A percentile compares a stretch with the other conserved stretches of the same genome.
phyloP scores from a whole-genome alignment of 2,797 vertebrate genomes.

The Megaceryle alcyon region DNA sequence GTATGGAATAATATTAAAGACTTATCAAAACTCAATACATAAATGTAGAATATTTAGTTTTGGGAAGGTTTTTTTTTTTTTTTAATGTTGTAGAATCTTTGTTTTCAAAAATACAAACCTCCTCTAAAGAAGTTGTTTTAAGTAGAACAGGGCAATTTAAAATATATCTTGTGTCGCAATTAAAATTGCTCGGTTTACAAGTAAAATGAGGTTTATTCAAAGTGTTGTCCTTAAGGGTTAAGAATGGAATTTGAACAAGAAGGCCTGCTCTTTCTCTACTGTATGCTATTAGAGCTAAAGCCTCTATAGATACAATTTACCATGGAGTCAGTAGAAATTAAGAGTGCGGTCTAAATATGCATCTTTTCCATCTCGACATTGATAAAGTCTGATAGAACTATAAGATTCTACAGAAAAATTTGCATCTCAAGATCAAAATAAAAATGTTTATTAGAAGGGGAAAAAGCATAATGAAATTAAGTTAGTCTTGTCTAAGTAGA shows the following conservation, averaged over 20 bases:
- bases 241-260: background rate
- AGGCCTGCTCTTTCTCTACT: background rate
- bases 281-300: background rate
- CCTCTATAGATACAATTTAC: background rate
- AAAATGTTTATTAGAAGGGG: background rate
- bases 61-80: no score
- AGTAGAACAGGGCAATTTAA: background rate
- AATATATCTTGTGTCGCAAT: background rate
- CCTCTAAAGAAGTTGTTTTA: background rate
- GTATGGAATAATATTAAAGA: background rate
- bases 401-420: background rate
- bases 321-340: background rate
- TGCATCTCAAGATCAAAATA: background rate
- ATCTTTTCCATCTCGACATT: background rate
- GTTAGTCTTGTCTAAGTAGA: background rate
- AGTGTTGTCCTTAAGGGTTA: background rate
- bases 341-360: fast-evolving
- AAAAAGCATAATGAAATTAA: background rate
- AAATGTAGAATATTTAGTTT: background rate
- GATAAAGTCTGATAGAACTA: background rate
- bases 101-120: background rate
- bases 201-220: background rate
- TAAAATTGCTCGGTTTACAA: background rate
- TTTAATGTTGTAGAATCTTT: background rate
- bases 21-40: background rate